These are phyloP conservation scores for Recurvirostra avosetta DNA, from an alignment of 2,113 vertebrate species.

Conservation along the genomic window DNA sequence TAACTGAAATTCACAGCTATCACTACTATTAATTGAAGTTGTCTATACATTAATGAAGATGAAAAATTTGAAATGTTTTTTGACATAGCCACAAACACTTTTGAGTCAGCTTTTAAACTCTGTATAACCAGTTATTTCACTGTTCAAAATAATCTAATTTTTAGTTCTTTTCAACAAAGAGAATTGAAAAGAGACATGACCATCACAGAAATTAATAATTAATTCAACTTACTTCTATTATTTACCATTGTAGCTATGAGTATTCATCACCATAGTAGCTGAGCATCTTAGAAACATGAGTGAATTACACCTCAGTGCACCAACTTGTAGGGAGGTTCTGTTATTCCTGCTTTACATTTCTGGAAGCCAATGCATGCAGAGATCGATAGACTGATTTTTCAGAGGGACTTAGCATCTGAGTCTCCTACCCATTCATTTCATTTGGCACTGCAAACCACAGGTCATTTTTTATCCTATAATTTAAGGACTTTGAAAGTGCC, in stretches of 20 bases:
- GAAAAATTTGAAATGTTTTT: background rate
- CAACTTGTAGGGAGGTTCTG: background rate
- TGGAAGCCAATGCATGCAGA: background rate
- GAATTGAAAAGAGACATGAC: background rate
- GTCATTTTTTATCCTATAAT: background rate
- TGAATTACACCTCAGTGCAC: background rate
- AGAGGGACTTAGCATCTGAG: background rate
- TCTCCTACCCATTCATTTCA: background rate
- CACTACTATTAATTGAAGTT: background rate
- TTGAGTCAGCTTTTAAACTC: background rate
- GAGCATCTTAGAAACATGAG: background rate
- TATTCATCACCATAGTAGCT: background rate
- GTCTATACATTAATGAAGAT: background rate
- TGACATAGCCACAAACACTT: fast-evolving
- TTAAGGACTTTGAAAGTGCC: background rate
- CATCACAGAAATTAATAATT: background rate
- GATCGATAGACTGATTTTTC: background rate
- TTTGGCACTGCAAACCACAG: background rate
- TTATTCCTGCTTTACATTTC: background rate
- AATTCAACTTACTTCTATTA: background rate
- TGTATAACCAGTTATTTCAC: background rate
- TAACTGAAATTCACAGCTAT: background rate
- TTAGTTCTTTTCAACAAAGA: background rate
- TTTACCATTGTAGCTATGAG: background rate
- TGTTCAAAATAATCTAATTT: background rate